Conservation (phyloP, 2,113 vertebrate genomes). For the Bos taurus region ARS-UCD2.0 NC_037351.1:20820001-20820500, state of each 20-base stretch:
- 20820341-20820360: not conserved
- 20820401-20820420: not conserved
- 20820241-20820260: not conserved
- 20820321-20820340: not conserved
- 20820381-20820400: not conserved
- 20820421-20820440: not conserved
- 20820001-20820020: not conserved
- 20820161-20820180: not conserved
- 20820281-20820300: not conserved
- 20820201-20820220: not conserved
- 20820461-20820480: not conserved
- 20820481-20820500: not conserved
- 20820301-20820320: not conserved
- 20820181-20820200: not conserved
- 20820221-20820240: not conserved
- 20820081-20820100: not conserved
- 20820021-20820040: not conserved
- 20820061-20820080: not conserved
- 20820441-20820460: not conserved
- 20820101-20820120: not conserved
- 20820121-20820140: not conserved
- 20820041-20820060: not conserved
- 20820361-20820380: not conserved
- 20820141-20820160: not conserved
- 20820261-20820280: not conserved